Evolutionary conservation across 2,888 invertebrate genomes (phyloP).

Genomic region (Gnatocerus cornutus): DNA sequence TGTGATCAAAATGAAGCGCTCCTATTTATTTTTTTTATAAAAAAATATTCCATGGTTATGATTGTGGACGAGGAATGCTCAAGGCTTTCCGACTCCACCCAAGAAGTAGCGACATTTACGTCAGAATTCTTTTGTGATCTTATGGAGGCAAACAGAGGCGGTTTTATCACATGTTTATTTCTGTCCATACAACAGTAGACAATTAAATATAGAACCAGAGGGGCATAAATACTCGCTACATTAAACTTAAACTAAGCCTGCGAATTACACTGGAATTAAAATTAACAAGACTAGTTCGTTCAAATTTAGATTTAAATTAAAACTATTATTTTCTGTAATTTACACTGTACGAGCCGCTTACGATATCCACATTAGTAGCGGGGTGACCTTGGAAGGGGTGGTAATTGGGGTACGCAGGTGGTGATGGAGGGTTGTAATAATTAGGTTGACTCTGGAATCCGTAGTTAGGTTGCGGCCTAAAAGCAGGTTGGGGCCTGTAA

Average conservation of each 20-base stretch:
- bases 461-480: conserved; percentile 66
- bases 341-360: conserved; percentile 85
- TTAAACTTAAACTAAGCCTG: conserved; percentile 12
- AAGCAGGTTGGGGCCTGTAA: conserved; percentile 63
- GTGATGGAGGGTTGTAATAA: conserved; percentile 57
- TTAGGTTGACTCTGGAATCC: conserved; percentile 50
- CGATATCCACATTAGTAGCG: conserved; percentile 82
- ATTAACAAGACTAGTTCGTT: conserved; percentile 36
- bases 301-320: conserved; percentile 11
- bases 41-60: neutral
- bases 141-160: conserved; percentile 29
- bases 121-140: conserved; percentile 53
- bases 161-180: conserved; percentile 40
- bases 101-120: conserved; percentile 46
- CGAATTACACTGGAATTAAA: conserved; percentile 14
- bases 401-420: conserved; percentile 57
- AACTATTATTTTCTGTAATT: conserved; percentile 73
- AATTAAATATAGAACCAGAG: conserved; percentile 4
- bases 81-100: conserved; percentile 68
- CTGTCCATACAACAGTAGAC: conserved; percentile 25
- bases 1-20: neutral
- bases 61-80: conserved; percentile 50
- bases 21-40: neutral
- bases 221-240: conserved; percentile 18
- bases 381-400: conserved; percentile 76